These are phyloP conservation scores for Pluvialis apricaria DNA, from an alignment of 2,113 vertebrate species.

Conservation along the genomic window DNA sequence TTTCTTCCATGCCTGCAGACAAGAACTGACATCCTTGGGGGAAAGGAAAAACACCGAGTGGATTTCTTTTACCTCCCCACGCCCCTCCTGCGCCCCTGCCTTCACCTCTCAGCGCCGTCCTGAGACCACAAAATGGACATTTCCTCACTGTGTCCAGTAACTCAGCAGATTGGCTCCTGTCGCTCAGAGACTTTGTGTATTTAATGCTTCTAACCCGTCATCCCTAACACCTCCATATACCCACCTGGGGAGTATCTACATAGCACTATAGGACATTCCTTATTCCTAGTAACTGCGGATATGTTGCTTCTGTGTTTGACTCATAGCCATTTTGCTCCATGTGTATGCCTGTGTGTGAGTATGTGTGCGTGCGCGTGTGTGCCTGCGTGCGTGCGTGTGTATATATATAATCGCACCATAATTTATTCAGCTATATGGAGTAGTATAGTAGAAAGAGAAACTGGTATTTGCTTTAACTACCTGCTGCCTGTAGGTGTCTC, in stretches of 20 bases:
- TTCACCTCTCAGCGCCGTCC: background rate
- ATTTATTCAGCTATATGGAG: slow-evolving; percentile 99
- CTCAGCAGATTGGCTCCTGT: background rate
- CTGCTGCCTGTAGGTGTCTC: slow-evolving; percentile 98
- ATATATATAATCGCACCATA: slow-evolving; percentile 95
- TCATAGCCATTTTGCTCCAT: slow-evolving; percentile 78
- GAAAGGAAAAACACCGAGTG: background rate
- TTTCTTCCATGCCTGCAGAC: background rate
- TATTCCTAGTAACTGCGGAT: slow-evolving; percentile 68
- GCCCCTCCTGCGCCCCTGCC: background rate
- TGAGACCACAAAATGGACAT: background rate
- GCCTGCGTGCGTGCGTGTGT: slow-evolving; percentile 76
- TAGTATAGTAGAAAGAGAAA: slow-evolving; percentile 94
- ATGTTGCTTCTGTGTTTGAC: slow-evolving; percentile 83
- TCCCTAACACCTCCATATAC: slow-evolving; percentile 73
- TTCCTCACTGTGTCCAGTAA: background rate
- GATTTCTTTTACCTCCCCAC: background rate
- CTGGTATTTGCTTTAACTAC: slow-evolving; percentile 98
- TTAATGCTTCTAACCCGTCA: slow-evolving; percentile 78
- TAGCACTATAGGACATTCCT: slow-evolving; percentile 73
- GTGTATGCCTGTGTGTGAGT: slow-evolving; percentile 37
- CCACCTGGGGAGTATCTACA: slow-evolving; percentile 75
- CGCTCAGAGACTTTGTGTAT: slow-evolving; percentile 67
- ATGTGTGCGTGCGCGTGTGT: slow-evolving; percentile 13
- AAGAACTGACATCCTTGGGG: background rate